A percentile compares a stretch with the other conserved stretches of the same genome.
Evolutionary conservation across 1,140 invertebrate species (phyloP).

Genomic region (Saccostrea cuccullata): DNA sequence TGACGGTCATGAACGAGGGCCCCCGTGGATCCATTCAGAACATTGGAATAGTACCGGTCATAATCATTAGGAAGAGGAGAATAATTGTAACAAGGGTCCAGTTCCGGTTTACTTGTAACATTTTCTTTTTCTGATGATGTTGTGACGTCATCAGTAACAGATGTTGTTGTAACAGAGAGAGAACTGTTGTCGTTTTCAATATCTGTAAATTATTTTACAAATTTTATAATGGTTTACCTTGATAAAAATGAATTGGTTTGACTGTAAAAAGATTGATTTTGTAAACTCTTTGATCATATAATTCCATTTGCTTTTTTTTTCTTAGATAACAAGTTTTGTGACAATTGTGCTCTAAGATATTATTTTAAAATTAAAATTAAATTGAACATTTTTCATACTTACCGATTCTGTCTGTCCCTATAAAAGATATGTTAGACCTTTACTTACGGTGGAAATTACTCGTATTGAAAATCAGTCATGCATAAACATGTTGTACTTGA

Average conservation of each 20-base stretch:
- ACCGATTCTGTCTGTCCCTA: background rate
- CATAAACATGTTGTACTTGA: no score
- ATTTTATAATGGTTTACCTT: no score
- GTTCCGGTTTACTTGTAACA: background rate
- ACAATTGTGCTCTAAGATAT: no score
- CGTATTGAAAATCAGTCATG: background rate
- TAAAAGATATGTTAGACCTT: background rate
- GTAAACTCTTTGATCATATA: no score
- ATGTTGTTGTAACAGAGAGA: background rate
- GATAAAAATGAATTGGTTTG: no score
- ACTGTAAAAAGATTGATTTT: no score
- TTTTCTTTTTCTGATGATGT: background rate
- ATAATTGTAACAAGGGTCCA: background rate
- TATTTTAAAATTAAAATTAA: no score
- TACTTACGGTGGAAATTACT: background rate
- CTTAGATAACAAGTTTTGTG: no score
- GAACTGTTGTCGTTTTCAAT: background rate
- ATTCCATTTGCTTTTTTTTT: no score
- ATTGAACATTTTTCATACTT: background rate
- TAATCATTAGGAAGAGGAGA: conserved; percentile 4
- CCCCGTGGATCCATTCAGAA: background rate
- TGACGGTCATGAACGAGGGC: background rate
- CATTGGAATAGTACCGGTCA: conserved; percentile 1
- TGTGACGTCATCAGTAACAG: background rate
- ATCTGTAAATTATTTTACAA: conserved; percentile 6